phyloP scores from a whole-genome alignment of 2,113 vertebrate species.

The Halcyon malimbica region DNA sequence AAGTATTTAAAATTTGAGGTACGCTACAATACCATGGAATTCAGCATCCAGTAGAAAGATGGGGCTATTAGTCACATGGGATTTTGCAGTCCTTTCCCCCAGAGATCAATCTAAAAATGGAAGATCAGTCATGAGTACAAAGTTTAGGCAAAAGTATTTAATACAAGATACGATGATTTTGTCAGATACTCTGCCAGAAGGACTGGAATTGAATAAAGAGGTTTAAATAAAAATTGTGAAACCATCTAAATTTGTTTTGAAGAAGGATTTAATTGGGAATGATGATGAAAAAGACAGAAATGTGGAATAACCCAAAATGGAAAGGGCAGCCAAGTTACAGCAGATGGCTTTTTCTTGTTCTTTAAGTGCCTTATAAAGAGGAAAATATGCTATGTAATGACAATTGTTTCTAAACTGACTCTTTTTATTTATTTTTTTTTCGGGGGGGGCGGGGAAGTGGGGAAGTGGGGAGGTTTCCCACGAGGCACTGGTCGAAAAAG shows the following conservation, averaged over 20 bases:
- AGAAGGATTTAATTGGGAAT: conserved; percentile 21
- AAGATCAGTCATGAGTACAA: background rate
- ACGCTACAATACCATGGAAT: background rate
- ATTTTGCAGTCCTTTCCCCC: background rate
- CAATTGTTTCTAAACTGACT: conserved; percentile 30
- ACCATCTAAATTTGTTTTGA: background rate
- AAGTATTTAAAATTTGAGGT: background rate
- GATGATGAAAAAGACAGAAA: conserved; percentile 43
- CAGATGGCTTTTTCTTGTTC: conserved; percentile 61
- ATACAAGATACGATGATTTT: background rate
- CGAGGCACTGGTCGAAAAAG: background rate
- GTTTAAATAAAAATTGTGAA: conserved; percentile 21
- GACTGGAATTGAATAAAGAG: background rate
- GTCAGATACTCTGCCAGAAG: background rate
- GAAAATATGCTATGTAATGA: conserved; percentile 56
- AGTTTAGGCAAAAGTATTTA: conserved; percentile 3
- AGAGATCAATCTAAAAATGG: background rate
- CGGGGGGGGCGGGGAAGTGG: background rate
- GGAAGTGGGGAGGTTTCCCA: background rate
- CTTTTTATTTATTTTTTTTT: background rate
- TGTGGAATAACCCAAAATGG: conserved; percentile 37
- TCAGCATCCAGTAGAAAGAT: background rate
- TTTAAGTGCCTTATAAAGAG: conserved; percentile 54
- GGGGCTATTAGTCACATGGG: background rate
- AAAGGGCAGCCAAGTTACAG: conserved; percentile 65